Evolutionary conservation across 1,140 invertebrate genomes (phyloP), one percentile per base, ranked within the genome.

Genomic region (Drosophila parabipectinata): DNA sequence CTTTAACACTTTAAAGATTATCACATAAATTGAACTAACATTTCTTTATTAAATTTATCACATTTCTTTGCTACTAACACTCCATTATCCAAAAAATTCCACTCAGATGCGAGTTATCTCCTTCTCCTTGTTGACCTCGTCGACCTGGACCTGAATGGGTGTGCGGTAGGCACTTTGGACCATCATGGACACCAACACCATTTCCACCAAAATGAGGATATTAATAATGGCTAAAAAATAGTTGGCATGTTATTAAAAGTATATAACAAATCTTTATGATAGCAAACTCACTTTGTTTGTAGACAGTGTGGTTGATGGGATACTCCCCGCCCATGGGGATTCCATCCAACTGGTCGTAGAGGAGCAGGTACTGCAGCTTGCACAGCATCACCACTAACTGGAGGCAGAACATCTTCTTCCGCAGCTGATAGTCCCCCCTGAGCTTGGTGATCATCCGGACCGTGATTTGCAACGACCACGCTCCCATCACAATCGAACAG

Each of bases 331-430:
- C 90, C 67, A 91, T 59, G 14, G 69, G 41, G 7, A 91, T 41
- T 8, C 24, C 39, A 51, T 91, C 77, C 6, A 91, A 72, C 64
- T 91, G 90, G 21, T 74, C 79, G 45, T 91, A 85, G 6, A 91
- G 62, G 1, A 91, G 14, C 1, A 91, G 12, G 15, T 90, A 91
- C 48, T 91, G 90, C 34, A 91, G 39, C 32, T 91, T 91, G 50
- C 90, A 89, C 1, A 91, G 54, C 75, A 91, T 59, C 28, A 91
- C 69, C 18, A 91, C 75, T 18, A 91, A 44, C 51, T 91, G 90
- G 30, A 91, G 67, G 15, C 77, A 75, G 50, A 91, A 91, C 90
- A 91, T 91, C 64, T 91, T 91, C 57, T 91, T 91, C 3, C 80
- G 53, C 21, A 91, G 64, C 69, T 79, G 79, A 48, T 90, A 90